These are phyloP conservation scores for Myodes glareolus DNA, from an alignment of 2,113 vertebrate genomes.

Conservation along the genomic window DNA sequence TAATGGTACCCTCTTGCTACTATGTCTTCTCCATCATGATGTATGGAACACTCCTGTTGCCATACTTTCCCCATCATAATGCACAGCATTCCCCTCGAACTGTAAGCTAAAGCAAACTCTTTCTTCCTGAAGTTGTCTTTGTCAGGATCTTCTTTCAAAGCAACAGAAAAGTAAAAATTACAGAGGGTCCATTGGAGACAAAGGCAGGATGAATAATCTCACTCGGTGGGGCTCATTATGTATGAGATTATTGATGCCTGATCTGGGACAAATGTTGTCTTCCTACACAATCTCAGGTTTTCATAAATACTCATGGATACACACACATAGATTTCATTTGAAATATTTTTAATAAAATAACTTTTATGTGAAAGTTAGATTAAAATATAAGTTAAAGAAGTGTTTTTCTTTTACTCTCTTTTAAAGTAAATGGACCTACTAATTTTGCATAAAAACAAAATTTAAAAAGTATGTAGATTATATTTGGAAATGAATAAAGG, in stretches of 20 bases:
- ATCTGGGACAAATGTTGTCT: neutral
- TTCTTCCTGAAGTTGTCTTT: neutral
- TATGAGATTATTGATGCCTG: neutral
- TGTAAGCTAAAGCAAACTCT: neutral
- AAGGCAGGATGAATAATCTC: neutral
- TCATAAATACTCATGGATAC: neutral
- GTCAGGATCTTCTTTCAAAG: neutral
- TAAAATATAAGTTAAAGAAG: neutral
- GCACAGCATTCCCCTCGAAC: too few relatives aligned
- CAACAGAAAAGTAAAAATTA: neutral
- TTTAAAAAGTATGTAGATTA: neutral
- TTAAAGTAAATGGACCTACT: neutral
- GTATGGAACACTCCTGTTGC: too few relatives aligned
- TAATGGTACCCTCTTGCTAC: too few relatives aligned
- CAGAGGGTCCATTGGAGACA: neutral
- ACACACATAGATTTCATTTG: neutral
- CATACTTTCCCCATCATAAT: too few relatives aligned
- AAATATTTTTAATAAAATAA: conserved; percentile 23
- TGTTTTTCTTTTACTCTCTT: neutral
- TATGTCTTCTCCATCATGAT: too few relatives aligned
- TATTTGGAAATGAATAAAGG: neutral
- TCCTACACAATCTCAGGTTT: neutral
- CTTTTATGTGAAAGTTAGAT: neutral
- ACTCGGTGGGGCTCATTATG: neutral
- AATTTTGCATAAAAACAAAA: neutral